Evolutionary conservation across 1,140 invertebrate species (phyloP), one percentile per base, ranked within the genome.

Genomic region (Lethrus apterus): DNA sequence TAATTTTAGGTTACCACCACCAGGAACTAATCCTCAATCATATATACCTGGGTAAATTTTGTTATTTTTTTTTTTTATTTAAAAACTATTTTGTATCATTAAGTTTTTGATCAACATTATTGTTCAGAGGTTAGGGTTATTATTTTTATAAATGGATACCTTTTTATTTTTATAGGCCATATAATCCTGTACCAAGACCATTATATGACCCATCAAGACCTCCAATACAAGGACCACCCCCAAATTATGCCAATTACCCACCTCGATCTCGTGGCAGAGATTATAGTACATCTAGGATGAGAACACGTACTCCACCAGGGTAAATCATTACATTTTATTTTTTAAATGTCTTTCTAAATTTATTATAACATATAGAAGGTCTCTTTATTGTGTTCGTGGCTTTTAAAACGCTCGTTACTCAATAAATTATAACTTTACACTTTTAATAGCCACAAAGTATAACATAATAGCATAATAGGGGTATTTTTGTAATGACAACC

Each of bases 261-360:
- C 54, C 53, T 10, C 35, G 46, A 19, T 52, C 66, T 47, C 65
- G 67, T 47, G 62, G 59, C 21, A 67, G 70, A 9, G 71, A 70
- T 41, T 73, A 70, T 56, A 64, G 63, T 9, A 64, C 62, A 14
- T 46, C 55, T 24, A 58, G 69, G 47, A 68, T 40, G 63, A 66
- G 19, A 57, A 62, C 52, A 65, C 61, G 43, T 60, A 62, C 64
- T 30, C 61, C 62, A 2, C 55, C 62, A 9, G 59, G 62, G 63
- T 65, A 59, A 50, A 51, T 46, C 3, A 30, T 34, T 19, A 32
- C 15, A n/a, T 18, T 13, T n/a, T n/a, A n/a, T n/a, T n/a, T n/a
- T n/a, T n/a, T n/a, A n/a, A n/a, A n/a, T n/a, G n/a, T n/a, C n/a
- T n/a, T n/a, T n/a, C n/a, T n/a, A n/a, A n/a, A n/a, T n/a, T n/a